Evolutionary conservation across 2,888 invertebrate species (phyloP), one percentile per base, ranked within the genome.

Genomic region (Leptinotarsa rubiginosa): DNA sequence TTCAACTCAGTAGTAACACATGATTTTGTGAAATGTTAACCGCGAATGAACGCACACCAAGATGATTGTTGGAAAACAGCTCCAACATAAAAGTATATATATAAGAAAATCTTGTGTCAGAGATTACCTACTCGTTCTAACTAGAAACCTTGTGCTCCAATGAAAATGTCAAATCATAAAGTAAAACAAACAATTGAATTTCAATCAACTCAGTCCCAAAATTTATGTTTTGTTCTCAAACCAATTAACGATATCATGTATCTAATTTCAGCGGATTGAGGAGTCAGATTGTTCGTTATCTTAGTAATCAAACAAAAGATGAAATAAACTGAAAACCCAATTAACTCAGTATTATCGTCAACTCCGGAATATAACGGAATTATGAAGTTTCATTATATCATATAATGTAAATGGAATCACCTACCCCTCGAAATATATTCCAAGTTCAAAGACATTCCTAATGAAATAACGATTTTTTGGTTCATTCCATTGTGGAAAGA

Each of bases 391-490:
- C 75, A 78, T 77, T 75, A 75, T 75, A 68, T 70, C 73, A 78
- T 75, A 74, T 77, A 73, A 77, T 75, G 74, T 16, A 62, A 62
- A 62, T 31, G n/a, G 25, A 25, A 62, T 62, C 62, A 15, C 13
- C 31, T 62, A 20, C 54, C 20, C 72, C 72, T 68, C 66, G 74
- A 74, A 76, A 75, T 78, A 78, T 78, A 77, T 78, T 77, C 71
- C 77, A 74, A 73, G 77, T 78, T 74, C 75, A 69, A 71, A 73
- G 64, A 71, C 75, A 72, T 70, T 75, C 74, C 80, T 81, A 80
- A 82, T 82, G 77, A 81, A 83, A 81, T 79, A 80, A 81, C 80
- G 80, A 80, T 82, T 80, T 82, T 82, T 80, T 80, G 79, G 78
- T 81, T 81, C 82, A 79, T 76, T 79, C 75, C 64, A 18, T 49